Conservation (phyloP, 1,140 invertebrate genomes). For the Himalopsyche phryganea region DNA sequence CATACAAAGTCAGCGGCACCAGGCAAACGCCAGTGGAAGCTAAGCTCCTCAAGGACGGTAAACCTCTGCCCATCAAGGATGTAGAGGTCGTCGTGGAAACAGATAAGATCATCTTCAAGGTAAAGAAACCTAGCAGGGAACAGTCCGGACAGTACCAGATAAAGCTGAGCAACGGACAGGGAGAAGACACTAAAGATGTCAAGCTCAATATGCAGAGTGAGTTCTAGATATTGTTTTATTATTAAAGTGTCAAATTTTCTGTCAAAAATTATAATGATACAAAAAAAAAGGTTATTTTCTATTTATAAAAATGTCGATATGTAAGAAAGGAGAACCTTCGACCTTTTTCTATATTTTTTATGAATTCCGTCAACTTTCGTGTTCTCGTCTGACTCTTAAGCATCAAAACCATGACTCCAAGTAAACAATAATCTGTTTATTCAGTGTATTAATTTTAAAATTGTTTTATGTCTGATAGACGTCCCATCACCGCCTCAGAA, state of each 20-base stretch:
- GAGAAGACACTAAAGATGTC: constrained; percentile 80
- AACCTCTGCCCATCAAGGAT: constrained; percentile 79
- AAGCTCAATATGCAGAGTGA: constrained; percentile 80
- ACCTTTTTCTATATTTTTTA: too few relatives aligned
- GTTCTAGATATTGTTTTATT: constrained; percentile 8
- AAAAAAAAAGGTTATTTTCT: background rate
- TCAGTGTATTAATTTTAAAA: too few relatives aligned
- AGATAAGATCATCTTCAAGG: constrained; percentile 84
- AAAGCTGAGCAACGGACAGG: constrained; percentile 81
- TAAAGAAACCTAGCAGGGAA: constrained; percentile 83
- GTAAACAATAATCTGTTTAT: too few relatives aligned
- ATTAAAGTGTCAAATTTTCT: background rate
- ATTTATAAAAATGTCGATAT: background rate
- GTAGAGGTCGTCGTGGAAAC: constrained; percentile 85
- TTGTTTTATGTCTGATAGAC: too few relatives aligned
- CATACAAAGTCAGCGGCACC: constrained; percentile 89
- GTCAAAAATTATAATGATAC: background rate
- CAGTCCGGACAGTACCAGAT: constrained; percentile 82
- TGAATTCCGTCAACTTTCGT: too few relatives aligned
- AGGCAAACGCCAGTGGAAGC: constrained; percentile 82
- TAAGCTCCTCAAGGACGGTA: constrained; percentile 85
- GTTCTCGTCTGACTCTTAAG: too few relatives aligned
- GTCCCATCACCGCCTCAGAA: constrained; percentile 83
- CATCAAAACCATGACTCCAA: too few relatives aligned
- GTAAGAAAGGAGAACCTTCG: too few relatives aligned